These are phyloP conservation scores for Eremophila alpestris DNA, from an alignment of 2,797 vertebrate species.

Conservation along the genomic window DNA sequence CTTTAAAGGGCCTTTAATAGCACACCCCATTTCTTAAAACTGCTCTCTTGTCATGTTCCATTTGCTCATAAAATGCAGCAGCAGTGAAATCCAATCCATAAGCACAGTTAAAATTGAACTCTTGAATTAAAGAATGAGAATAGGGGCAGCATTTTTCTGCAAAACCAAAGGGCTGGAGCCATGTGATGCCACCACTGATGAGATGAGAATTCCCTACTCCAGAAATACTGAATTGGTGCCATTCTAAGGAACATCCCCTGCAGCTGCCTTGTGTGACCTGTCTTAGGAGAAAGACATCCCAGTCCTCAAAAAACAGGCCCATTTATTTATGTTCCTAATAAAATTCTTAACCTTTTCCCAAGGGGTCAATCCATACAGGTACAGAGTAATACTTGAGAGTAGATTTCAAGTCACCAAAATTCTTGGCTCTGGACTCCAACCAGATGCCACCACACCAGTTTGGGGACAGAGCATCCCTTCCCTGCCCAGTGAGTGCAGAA, in stretches of 20 bases:
- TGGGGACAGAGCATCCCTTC: background rate
- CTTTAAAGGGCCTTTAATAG: background rate
- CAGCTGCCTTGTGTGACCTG: background rate
- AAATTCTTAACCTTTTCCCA: background rate
- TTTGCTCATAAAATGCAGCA: background rate
- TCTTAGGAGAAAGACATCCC: background rate
- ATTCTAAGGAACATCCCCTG: background rate
- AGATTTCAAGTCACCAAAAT: background rate
- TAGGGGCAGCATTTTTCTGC: background rate
- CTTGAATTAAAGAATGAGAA: background rate
- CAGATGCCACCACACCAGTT: background rate
- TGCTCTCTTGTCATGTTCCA: background rate
- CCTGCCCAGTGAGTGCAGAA: accelerated
- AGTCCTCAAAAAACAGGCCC: background rate
- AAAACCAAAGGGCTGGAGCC: background rate
- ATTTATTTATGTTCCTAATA: background rate
- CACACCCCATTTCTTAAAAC: background rate
- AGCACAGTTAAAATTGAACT: background rate
- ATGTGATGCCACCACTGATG: too few species aligned
- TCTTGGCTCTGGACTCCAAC: background rate
- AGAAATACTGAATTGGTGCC: background rate
- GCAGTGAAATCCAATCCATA: background rate
- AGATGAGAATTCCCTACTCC: background rate
- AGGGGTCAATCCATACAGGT: background rate
- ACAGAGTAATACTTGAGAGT: background rate